Evolutionary conservation across 2,797 vertebrate genomes (phyloP), one percentile per base, ranked within the genome.

Genomic region (Crenichthys baileyi): DNA sequence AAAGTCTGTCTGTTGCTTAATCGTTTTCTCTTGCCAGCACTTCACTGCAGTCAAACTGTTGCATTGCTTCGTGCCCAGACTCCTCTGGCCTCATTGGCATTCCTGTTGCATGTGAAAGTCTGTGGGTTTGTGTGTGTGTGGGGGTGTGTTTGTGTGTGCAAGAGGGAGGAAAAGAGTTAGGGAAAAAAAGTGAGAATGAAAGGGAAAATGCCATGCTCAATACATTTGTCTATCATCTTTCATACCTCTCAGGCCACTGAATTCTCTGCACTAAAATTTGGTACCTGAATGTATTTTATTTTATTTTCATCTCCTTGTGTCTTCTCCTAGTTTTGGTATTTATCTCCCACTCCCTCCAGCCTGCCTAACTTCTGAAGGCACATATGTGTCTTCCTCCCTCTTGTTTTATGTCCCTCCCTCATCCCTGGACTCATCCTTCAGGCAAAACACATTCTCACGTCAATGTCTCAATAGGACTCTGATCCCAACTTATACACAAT

Each of bases 1-100:
- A 74, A 55, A 51, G 31, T 83, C 36, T 6, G 48, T 46, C 72
- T 77, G 77, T 78, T 72, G 70, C 76, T 82, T 82, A 77, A 78
- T 85, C 71, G 41, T 80, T 76, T 84, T 87, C 68, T 86, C 79
- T 81, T 87, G 89, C 85, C 89, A 87, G 82, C 31, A 3, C 85
- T 91, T 86, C 90, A 91, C 92, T 94, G 92, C 93, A 93, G 94
- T 92, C 91, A 88, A 93, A 92, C 92, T 94, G 92, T 94, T 94
- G 93, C 93, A 93, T 92, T 93, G 91, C 89, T 93, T 87, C 90
- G 87, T 93, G 93, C 91, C 90, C 86, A 89, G 92, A 92, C 88
- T 93, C 75, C 83, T 31, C 8, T 39, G 4, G 71, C 71, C 90
- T 94, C 85, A 94, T 95, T 93, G 87, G 89, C 84, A 95, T 94